Evolutionary conservation across 2,113 vertebrate species (phyloP).

Genomic region (Cebus imitator): DNA sequence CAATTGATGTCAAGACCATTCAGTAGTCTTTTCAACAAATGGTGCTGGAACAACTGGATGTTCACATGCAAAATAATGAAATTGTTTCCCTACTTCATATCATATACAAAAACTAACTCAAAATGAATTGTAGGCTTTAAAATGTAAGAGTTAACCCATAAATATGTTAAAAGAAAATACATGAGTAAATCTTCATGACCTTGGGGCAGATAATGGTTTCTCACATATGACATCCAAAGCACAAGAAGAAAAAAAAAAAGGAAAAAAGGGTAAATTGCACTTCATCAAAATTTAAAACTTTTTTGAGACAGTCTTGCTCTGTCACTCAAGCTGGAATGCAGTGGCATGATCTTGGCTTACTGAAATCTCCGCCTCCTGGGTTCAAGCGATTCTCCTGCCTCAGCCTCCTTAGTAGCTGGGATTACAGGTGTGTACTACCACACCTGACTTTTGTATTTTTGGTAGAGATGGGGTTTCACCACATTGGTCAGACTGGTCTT

Average conservation of each 20-base stretch:
- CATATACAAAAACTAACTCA: background rate
- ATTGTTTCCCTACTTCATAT: background rate
- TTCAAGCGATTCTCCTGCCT: no score
- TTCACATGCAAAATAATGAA: background rate
- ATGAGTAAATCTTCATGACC: background rate
- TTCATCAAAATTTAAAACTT: background rate
- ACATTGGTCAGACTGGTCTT: no score
- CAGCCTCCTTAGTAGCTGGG: no score
- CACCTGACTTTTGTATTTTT: no score
- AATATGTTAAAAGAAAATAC: conserved; percentile 1
- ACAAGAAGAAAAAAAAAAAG: background rate
- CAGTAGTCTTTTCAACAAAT: background rate
- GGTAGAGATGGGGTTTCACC: no score
- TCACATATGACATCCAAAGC: background rate
- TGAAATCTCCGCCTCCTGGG: no score
- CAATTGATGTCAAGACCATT: background rate
- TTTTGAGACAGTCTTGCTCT: background rate
- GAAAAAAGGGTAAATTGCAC: background rate
- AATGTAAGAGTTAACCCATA: background rate
- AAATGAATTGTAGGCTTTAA: background rate
- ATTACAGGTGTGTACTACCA: no score
- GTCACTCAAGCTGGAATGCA: no score
- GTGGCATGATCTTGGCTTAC: no score
- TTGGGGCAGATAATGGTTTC: background rate
- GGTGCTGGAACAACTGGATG: background rate